These are phyloP conservation scores for Lepisosteus osseus DNA, from an alignment of 2,113 vertebrate species.

Conservation along the genomic window DNA sequence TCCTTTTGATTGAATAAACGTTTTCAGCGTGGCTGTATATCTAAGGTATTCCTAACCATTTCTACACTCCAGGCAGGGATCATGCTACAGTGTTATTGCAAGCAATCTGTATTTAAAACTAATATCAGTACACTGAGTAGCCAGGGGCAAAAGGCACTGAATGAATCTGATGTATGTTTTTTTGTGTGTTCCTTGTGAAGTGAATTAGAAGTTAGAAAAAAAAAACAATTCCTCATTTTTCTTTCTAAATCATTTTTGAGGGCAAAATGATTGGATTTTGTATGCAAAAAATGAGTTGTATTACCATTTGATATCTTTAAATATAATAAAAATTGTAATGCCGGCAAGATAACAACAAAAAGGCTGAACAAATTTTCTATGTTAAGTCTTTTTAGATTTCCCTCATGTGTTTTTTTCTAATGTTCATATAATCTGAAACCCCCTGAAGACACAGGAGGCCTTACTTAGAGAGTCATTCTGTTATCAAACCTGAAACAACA, in stretches of 20 bases:
- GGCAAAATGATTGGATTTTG: conserved; percentile 69
- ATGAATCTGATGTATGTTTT: conserved; percentile 72
- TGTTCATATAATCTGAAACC: conserved; percentile 57
- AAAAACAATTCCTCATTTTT: conserved; percentile 65
- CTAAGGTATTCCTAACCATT: conserved; percentile 65
- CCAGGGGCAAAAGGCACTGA: conserved; percentile 76
- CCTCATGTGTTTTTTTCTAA: conserved; percentile 57
- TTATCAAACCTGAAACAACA: conserved; percentile 47
- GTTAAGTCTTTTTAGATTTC: conserved; percentile 64
- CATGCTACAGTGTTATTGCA: conserved; percentile 68
- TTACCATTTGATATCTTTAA: conserved; percentile 59
- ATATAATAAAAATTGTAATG: conserved; percentile 66
- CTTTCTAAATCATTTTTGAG: conserved; percentile 42
- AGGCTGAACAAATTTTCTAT: conserved; percentile 22
- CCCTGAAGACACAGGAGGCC: conserved; percentile 64
- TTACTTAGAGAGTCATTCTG: conserved; percentile 51
- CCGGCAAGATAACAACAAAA: conserved; percentile 51
- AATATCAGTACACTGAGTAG: conserved; percentile 69
- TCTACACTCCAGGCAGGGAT: conserved; percentile 65
- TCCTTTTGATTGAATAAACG: conserved; percentile 91
- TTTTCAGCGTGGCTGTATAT: conserved; percentile 69
- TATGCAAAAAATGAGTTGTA: conserved; percentile 61
- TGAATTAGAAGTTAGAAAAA: conserved; percentile 71
- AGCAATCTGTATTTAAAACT: conserved; percentile 87
- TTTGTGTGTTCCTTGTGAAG: conserved; percentile 61